Base-by-base conservation (phyloP, 2,113 vertebrate species). In the Cheirogaleus medius region DNA sequence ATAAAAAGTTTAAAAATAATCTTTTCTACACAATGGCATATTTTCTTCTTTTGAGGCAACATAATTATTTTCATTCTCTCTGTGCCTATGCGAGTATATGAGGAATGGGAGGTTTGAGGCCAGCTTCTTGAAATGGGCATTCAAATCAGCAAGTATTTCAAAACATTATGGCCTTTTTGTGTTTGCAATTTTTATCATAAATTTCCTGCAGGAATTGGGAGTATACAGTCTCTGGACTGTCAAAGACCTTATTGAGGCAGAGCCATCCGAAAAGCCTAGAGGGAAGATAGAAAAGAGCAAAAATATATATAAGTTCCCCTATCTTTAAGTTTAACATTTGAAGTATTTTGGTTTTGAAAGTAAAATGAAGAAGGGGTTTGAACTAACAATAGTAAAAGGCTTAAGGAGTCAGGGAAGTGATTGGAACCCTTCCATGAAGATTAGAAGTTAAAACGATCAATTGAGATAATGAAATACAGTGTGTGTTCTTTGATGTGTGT, bases 391-490 rank as follows among this genome's bases (percentile, higher is more conserved):
- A 84, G 37, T 84, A 80, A 93, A 92, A 64, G 71, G 95, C 49
- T 92, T 94, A 89, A 27, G 76, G 39, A 96, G 69, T 68, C 89
- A 95, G 69, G 13, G 73, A 96, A 95, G 34, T 34, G 0, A 93
- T 80, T 63, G 80, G 39, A 93, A 25, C 17, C 20, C 76, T 97
- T 97, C 18, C 83, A 68, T 71, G 95, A 96, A 97, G 69, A 93
- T 77, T 49, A 25, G 34, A 98, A 92, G 54, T 68, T 95, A 97
- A 92, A 96, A 97, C 8, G 21, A 96, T 42, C 86, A 92, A 74
- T 81, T 97, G 94, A 96, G 92, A 86, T 94, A 98, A 97, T 95
- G 97, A 98, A 97, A 98, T 97, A 85, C 37, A n/a, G 32, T 89
- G 21, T 95, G 37, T 97, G 52, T 90, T 80, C 54, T 97, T 97